A percentile compares a stretch with the other conserved stretches of the same genome.
Conservation (phyloP, 2,888 invertebrate genomes). For the Phania funesta region DNA sequence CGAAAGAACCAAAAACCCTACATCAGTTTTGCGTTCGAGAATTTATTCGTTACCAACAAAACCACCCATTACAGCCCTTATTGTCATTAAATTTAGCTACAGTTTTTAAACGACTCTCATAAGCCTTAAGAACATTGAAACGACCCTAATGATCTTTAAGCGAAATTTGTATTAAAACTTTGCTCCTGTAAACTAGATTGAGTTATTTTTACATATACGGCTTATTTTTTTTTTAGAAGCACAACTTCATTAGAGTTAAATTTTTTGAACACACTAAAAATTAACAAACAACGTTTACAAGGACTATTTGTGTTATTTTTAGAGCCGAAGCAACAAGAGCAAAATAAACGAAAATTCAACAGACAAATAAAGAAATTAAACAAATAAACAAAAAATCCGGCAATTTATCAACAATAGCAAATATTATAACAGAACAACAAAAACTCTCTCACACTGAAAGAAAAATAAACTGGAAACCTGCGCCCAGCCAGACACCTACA, state of each 20-base stretch:
- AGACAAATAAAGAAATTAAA: conserved; percentile 22
- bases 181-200: no score
- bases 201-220: no score
- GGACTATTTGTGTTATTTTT: conserved; percentile 32
- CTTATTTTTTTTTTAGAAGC: background rate
- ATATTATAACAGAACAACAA: conserved; percentile 66
- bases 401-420: conserved; percentile 61
- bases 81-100: no score
- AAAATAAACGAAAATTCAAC: conserved; percentile 29
- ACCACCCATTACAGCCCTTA: no score
- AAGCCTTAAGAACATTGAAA: no score
- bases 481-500: conserved; percentile 6
- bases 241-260: conserved; percentile 54
- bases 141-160: no score
- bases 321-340: background rate
- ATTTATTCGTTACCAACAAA: no score
- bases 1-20: no score
- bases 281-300: conserved; percentile 30
- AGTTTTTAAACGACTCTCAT: no score
- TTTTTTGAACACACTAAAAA: conserved; percentile 20
- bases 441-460: conserved; percentile 16
- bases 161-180: no score
- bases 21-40: no score
- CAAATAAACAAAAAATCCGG: background rate
- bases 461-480: background rate